Base-by-base conservation (phyloP, 2,797 vertebrate genomes). In the Cryptoblepharus egeriae region DNA sequence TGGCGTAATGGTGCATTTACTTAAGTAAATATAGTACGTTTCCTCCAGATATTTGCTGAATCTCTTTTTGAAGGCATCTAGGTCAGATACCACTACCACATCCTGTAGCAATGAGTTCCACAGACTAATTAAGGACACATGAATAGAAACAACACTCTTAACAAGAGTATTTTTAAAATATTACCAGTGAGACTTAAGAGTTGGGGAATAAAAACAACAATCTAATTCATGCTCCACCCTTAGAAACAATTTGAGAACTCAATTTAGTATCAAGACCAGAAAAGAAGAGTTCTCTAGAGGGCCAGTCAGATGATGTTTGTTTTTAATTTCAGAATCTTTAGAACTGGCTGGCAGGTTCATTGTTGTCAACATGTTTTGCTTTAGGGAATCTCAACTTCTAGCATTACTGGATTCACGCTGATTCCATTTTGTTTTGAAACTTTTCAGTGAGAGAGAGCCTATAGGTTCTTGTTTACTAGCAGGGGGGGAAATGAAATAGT, bases 401-500 rank as follows among this genome's bases (percentile, higher is more conserved):
- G 32, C n/a, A 39, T 71, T 0, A 1, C 49, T 35, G 72, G 72
- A 76, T 35, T 71, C 58, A 67, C 5, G 58, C 57, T 4, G 22
- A 45, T 72, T 71, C 75, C 83, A 81, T 81, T 87, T 83, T 60
- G 81, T 88, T 63, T 4, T 42, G 63, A 81, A 87, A 86, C 57
- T 72, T 45, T 70, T 3, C 88, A 74, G 65, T 70, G 68, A 87
- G 20, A 87, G 60, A 75, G 5, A 37, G 58, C 39, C 61, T 60
- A 57, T 82, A 91, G 83, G 76, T 77, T 90, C 71, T 75, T 81
- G 73, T 81, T 85, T 92, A 80, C 85, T 87, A 85, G 90, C 85
- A 77, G 88, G 87, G 85, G 68, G 63, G 72, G 88, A 93, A 88
- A 84, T 1, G 20, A 87, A 88, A 77, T 92, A 90, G 93, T 82